These are phyloP conservation scores for Latrodectus geometricus DNA, from an alignment of 1,140 invertebrate species.

Conservation along the genomic window DNA sequence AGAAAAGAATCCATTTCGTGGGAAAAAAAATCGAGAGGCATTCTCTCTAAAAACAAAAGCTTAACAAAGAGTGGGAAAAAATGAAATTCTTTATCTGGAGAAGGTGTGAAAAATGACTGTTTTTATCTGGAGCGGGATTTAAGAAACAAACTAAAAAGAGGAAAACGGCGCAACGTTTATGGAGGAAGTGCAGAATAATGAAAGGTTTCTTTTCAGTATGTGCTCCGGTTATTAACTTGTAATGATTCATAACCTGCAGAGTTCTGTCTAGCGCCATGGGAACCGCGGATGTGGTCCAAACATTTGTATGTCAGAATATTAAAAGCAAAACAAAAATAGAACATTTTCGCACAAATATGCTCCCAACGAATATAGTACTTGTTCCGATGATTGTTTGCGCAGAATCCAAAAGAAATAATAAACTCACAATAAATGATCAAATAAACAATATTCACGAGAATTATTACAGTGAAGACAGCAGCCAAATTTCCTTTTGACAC, in stretches of 20 bases:
- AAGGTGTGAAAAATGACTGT: not conserved
- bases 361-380: too few species aligned
- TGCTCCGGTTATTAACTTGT: not conserved
- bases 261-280: constrained; percentile 8
- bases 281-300: constrained; percentile 3
- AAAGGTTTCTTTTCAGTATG: not conserved
- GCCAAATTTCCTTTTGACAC: too few species aligned
- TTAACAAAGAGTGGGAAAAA: not conserved
- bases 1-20: not conserved
- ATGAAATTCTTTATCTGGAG: not conserved
- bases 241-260: not conserved
- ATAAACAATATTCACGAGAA: too few species aligned
- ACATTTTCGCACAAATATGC: too few species aligned
- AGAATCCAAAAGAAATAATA: too few species aligned
- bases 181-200: too few species aligned
- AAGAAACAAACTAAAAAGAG: not conserved
- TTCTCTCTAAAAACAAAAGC: not conserved
- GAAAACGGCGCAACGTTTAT: not conserved
- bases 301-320: constrained; percentile 86
- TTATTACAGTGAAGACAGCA: too few species aligned
- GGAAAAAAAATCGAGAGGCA: too few species aligned
- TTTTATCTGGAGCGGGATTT: not conserved
- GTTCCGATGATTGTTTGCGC: too few species aligned
- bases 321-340: constrained; percentile 71
- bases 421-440: too few species aligned